These are phyloP conservation scores for Pipistrellus kuhlii DNA, from an alignment of 2,797 vertebrate genomes.

Conservation along the genomic window DNA sequence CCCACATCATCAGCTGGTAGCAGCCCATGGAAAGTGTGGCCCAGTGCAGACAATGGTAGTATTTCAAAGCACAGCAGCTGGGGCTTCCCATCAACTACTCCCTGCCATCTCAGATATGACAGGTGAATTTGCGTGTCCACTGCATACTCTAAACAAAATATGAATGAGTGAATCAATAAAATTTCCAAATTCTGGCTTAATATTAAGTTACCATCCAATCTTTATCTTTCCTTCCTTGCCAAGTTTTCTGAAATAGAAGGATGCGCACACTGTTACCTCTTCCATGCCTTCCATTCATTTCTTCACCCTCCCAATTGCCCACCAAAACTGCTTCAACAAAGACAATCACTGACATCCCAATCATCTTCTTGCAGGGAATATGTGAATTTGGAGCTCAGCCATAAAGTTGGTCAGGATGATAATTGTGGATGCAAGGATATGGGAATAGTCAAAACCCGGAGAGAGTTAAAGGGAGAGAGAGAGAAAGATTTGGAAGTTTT, in stretches of 20 bases:
- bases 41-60: not conserved
- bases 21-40: not conserved
- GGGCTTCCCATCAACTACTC: too few relatives aligned
- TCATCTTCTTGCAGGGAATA: not conserved
- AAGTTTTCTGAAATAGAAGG: not conserved
- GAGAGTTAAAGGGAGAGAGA: too few relatives aligned
- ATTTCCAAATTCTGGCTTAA: not conserved
- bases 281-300: not conserved
- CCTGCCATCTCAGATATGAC: not conserved
- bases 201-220: not conserved
- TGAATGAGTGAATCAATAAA: not conserved
- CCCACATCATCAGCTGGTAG: not conserved
- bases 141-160: not conserved
- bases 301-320: not conserved
- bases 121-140: not conserved
- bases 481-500: too few relatives aligned
- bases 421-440: not conserved
- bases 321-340: not conserved
- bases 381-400: not conserved
- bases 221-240: not conserved
- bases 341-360: not conserved
- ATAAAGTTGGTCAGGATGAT: not conserved
- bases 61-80: not conserved
- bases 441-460: not conserved
- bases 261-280: not conserved